Conservation (phyloP, 2,113 vertebrate genomes). For the Percina caprodes region DNA sequence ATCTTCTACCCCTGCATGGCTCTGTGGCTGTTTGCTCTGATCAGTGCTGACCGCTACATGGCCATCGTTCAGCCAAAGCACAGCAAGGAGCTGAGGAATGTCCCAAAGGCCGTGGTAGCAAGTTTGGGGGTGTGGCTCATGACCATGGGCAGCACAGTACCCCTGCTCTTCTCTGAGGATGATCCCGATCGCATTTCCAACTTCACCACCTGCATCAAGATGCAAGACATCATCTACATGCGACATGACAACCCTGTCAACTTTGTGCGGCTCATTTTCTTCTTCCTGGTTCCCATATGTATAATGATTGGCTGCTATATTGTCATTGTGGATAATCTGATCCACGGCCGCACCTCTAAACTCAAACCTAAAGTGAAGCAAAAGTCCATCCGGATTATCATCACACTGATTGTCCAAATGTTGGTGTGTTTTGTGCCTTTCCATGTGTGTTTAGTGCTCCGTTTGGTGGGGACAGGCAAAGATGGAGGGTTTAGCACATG, state of each 20-base stretch:
- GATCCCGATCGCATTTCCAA: constrained; percentile 87
- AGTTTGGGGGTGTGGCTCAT: constrained; percentile 91
- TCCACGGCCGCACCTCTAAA: constrained; percentile 90
- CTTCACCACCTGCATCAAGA: constrained; percentile 92
- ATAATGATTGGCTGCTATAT: constrained; percentile 95
- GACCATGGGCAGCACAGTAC: constrained; percentile 87
- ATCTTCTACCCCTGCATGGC: constrained; percentile 95
- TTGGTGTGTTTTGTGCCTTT: constrained; percentile 95
- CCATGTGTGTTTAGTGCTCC: constrained; percentile 89
- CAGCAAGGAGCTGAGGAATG: constrained; percentile 91
- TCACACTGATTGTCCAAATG: constrained; percentile 92
- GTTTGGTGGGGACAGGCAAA: constrained; percentile 79
- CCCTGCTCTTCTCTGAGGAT: constrained; percentile 85
- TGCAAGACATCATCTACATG: constrained; percentile 90
- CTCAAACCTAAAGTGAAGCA: constrained; percentile 96
- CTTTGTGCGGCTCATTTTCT: constrained; percentile 89
- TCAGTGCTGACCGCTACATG: constrained; percentile 95
- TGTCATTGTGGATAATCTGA: constrained; percentile 91
- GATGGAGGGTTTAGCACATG: constrained; percentile 82
- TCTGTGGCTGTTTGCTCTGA: constrained; percentile 94
- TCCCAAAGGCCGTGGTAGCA: constrained; percentile 89
- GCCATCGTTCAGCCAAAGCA: constrained; percentile 95
- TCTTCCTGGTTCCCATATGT: constrained; percentile 91
- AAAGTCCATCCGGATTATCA: constrained; percentile 95
- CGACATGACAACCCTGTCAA: constrained; percentile 86